These are phyloP conservation scores for Semnornis frantzii DNA, from an alignment of 2,113 vertebrate genomes.

Conservation along the genomic window DNA sequence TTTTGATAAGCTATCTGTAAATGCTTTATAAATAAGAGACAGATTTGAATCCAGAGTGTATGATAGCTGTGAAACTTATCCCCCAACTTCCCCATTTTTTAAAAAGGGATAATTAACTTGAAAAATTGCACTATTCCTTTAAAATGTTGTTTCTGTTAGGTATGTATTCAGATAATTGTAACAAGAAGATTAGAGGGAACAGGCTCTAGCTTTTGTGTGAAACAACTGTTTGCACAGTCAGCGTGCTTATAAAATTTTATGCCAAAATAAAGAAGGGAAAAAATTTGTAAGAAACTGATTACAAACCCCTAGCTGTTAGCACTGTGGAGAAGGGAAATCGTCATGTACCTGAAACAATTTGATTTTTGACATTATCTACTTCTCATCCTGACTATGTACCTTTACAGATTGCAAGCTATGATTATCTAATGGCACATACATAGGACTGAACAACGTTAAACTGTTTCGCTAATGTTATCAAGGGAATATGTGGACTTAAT, in stretches of 20 bases:
- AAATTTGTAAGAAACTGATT: not conserved
- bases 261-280: not conserved
- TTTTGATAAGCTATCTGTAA: conserved; percentile 52
- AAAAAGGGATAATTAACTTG: conserved; percentile 8
- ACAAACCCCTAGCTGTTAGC: not conserved
- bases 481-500: not conserved
- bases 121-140: conserved; percentile 18
- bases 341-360: not conserved
- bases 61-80: conserved; percentile 15
- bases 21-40: conserved; percentile 39
- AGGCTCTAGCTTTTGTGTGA: not conserved
- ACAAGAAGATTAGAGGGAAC: not conserved
- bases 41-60: conserved; percentile 30
- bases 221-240: not conserved
- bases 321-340: not conserved
- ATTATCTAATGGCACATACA: not conserved
- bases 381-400: not conserved
- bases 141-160: not conserved
- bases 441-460: not conserved
- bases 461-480: not conserved
- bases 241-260: not conserved
- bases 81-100: not conserved
- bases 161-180: not conserved
- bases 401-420: not conserved
- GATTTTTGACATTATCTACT: not conserved